phyloP scores from a whole-genome alignment of 2,888 invertebrate species.

The Athalia cordata region DNA sequence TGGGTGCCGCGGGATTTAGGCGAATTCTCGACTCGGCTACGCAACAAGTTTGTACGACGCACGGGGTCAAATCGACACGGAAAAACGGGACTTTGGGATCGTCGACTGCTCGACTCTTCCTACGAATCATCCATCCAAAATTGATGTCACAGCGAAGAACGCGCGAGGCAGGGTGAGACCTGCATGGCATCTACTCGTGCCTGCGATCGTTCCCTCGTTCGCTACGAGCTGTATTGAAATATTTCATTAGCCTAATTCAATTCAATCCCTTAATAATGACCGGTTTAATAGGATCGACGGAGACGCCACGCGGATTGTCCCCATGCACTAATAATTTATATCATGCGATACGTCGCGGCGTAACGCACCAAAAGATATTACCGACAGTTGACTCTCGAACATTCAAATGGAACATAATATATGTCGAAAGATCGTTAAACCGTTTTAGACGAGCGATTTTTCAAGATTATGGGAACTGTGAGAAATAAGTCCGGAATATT shows the following conservation, averaged over 20 bases:
- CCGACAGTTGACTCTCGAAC: too few relatives aligned
- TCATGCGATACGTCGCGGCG: constrained; percentile 59
- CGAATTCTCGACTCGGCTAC: neutral
- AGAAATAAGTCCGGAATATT: constrained; percentile 64
- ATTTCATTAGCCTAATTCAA: constrained; percentile 66
- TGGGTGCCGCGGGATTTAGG: neutral
- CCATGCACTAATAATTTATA: too few relatives aligned
- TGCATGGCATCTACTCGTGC: too few relatives aligned
- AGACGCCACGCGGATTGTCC: constrained; percentile 51
- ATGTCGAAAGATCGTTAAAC: constrained; percentile 62
- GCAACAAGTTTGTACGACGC: neutral
- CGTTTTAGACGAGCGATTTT: constrained; percentile 62
- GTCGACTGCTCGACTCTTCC: too few relatives aligned
- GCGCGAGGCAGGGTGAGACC: too few relatives aligned
- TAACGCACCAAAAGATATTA: neutral
- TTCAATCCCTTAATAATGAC: constrained; percentile 69
- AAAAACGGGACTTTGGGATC: neutral
- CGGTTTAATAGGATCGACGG: constrained; percentile 62
- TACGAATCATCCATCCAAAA: too few relatives aligned
- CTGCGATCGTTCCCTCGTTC: neutral
- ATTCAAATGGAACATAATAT: constrained; percentile 14
- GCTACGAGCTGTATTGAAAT: constrained; percentile 46
- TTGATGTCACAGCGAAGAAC: too few relatives aligned
- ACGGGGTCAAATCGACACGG: neutral
- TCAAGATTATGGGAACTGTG: constrained; percentile 65